Conservation (phyloP, 2,888 invertebrate species). For the Melieria omissa region DNA sequence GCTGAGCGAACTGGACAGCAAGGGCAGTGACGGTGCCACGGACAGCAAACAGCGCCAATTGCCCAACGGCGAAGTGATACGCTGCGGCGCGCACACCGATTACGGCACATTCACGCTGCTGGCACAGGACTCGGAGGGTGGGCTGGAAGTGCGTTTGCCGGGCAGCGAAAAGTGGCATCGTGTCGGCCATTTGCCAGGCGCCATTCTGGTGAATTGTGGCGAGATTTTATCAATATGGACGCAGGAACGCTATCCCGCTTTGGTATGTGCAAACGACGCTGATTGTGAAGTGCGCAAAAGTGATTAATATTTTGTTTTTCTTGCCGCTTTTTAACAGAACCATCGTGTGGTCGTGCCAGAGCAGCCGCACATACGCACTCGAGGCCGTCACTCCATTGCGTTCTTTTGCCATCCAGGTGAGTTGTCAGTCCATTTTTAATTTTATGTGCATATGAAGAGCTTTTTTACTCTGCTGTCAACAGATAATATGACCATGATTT, state of each 20-base stretch:
- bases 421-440: conserved; percentile 23
- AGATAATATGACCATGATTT: conserved; percentile 66
- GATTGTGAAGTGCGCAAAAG: not conserved
- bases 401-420: conserved; percentile 81
- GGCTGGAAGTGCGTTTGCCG: conserved; percentile 73
- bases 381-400: conserved; percentile 80
- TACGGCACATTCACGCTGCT: conserved; percentile 81
- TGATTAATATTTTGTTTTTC: not conserved
- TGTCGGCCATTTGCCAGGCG: conserved; percentile 80
- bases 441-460: not conserved
- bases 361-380: conserved; percentile 71
- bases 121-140: conserved; percentile 80
- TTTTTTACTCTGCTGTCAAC: conserved; percentile 1
- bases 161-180: conserved; percentile 77
- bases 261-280: conserved; percentile 66
- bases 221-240: conserved; percentile 82
- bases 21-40: conserved; percentile 39
- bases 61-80: conserved; percentile 67
- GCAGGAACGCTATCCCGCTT: conserved; percentile 75
- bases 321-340: conserved; percentile 66
- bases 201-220: conserved; percentile 80
- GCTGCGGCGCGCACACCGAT: conserved; percentile 80
- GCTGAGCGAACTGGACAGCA: conserved; percentile 52
- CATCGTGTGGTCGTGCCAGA: conserved; percentile 81
- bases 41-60: conserved; percentile 60